These are phyloP conservation scores for Cyprinus carpio DNA, from an alignment of 2,113 vertebrate species.

Conservation along the genomic window DNA sequence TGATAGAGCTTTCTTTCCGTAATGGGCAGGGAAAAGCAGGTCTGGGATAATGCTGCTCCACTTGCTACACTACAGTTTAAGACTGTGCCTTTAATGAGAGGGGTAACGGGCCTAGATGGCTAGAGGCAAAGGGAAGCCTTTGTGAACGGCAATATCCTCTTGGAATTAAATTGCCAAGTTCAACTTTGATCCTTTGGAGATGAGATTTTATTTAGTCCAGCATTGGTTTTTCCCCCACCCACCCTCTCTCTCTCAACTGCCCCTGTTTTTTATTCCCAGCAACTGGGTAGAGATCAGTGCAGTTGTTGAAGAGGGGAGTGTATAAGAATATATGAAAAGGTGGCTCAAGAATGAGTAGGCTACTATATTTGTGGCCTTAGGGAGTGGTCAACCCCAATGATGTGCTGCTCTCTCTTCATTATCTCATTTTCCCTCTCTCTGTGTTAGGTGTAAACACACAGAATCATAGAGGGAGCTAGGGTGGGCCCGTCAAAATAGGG, in stretches of 20 bases:
- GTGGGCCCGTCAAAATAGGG: neutral
- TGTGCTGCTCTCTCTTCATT: conserved; percentile 16
- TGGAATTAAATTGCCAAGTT: conserved; percentile 52
- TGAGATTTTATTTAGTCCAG: conserved; percentile 41
- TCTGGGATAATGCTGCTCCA: conserved; percentile 48
- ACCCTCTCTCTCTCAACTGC: neutral
- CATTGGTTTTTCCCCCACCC: conserved; percentile 29
- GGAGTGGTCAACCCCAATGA: conserved; percentile 18
- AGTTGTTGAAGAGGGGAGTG: conserved; percentile 11
- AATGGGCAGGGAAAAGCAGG: neutral
- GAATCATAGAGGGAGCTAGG: neutral
- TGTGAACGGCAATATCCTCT: conserved; percentile 51
- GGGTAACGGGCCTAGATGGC: neutral
- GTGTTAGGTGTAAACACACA: neutral
- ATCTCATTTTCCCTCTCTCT: neutral
- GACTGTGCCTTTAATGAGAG: conserved; percentile 27
- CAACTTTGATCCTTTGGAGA: conserved; percentile 48
- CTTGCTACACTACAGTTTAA: conserved; percentile 45
- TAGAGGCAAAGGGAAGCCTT: conserved; percentile 42
- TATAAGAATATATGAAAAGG: neutral
- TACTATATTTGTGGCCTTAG: conserved; percentile 7
- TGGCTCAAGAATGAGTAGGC: neutral
- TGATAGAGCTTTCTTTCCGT: neutral
- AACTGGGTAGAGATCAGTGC: neutral
- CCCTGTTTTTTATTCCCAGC: neutral